Evolutionary conservation across 2,113 vertebrate genomes (phyloP), one percentile per base, ranked within the genome.

Genomic region (Hucho hucho): DNA sequence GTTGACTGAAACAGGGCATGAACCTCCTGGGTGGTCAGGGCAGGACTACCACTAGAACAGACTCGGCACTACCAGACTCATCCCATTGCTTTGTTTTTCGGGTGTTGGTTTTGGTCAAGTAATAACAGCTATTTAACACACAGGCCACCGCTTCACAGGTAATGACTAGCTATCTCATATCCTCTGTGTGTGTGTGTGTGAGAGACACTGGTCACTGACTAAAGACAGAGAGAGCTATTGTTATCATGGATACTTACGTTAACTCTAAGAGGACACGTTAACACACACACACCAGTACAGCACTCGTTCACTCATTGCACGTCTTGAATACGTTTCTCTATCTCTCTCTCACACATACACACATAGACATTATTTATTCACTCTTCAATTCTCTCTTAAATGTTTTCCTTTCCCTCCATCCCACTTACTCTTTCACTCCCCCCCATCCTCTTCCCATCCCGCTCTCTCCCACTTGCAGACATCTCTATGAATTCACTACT

Each of bases 281-380:
- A 53, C 12, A 49, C 47, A 49, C 43, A 46, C 47, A 49, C 47
- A 13, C 13, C 13, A 49, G 13, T 16, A 16, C 11, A 14, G 47
- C 47, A 18, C 49, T 53, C 4, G 3, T 53, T 53, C 49, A 53
- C 49, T 16, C 49, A 18, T 53, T 53, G 13, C 12, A 53, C 14
- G 3, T 18, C 12, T 18, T 16, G 47, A 49, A 16, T 16, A 37
- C 6, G 6, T 4, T 4, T 6, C 47, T 49, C 47, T 49, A 12
- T 49, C 47, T 16, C 47, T 49, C 47, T 1, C 43, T 28, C 28
- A 47, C 75, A 61, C 43, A 63, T n/a, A n/a, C 64, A 47, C 74
- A 64, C 53, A 37, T 12, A 24, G 65, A 76, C n/a, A 74, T 70
- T 73, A 72, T 43, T 59, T 79, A 76, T 59, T 73, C 61, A 61